Conservation (phyloP, 2,888 invertebrate genomes). For the Silvanus unidentatus region DNA sequence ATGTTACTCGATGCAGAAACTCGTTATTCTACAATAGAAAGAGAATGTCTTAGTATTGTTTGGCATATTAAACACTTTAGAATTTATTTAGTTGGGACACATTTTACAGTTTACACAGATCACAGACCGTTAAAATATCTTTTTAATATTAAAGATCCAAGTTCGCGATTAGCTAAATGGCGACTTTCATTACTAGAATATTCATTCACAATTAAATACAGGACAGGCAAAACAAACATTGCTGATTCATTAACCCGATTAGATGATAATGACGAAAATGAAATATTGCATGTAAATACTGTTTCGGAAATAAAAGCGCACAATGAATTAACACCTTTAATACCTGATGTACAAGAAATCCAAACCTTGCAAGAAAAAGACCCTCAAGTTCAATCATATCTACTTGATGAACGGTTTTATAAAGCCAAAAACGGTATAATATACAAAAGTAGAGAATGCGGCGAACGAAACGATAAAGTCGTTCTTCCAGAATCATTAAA, state of each 20-base stretch:
- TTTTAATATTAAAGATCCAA: conserved; percentile 17
- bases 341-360: neutral
- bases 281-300: neutral
- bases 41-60: conserved; percentile 24
- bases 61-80: conserved; percentile 23
- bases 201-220: conserved; percentile 7
- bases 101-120: conserved; percentile 27
- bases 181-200: conserved; percentile 9
- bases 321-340: neutral
- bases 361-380: neutral
- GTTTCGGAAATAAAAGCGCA: neutral
- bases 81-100: conserved; percentile 23
- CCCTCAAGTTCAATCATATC: neutral
- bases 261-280: neutral
- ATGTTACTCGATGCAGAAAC: conserved; percentile 15
- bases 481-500: neutral
- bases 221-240: conserved; percentile 1
- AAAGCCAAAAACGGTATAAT: neutral
- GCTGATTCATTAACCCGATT: conserved; percentile 2
- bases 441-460: neutral
- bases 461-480: neutral
- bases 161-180: conserved; percentile 21
- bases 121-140: conserved; percentile 23
- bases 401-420: neutral
- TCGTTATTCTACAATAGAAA: conserved; percentile 24